These are phyloP conservation scores for Lacanobia oleracea DNA, from an alignment of 2,888 invertebrate species.

Conservation along the genomic window DNA sequence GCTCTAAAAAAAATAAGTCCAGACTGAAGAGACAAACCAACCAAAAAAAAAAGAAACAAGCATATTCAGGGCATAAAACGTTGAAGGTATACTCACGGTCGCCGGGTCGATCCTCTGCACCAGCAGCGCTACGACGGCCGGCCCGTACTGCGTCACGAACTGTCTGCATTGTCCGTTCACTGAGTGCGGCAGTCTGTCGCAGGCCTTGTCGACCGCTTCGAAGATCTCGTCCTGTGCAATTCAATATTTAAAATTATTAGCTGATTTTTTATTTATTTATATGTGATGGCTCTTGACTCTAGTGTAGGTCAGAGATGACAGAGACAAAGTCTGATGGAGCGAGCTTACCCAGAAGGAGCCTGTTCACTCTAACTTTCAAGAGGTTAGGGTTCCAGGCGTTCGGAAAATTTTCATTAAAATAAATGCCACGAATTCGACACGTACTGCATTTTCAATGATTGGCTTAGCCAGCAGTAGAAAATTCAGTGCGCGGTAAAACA, in stretches of 20 bases:
- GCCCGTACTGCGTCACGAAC: constrained; percentile 95
- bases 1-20: too few species aligned
- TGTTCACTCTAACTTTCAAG: too few species aligned
- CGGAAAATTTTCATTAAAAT: too few species aligned
- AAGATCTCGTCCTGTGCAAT: constrained; percentile 90
- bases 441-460: not conserved
- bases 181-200: constrained; percentile 92
- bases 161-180: constrained; percentile 92
- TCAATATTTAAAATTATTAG: not conserved
- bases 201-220: constrained; percentile 92
- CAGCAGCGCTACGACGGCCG: constrained; percentile 94
- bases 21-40: too few species aligned
- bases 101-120: constrained; percentile 95
- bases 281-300: too few species aligned
- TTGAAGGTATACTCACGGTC: constrained; percentile 84
- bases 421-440: too few species aligned
- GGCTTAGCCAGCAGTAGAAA: not conserved
- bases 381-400: too few species aligned
- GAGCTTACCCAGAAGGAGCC: too few species aligned
- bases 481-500: too few species aligned
- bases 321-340: too few species aligned
- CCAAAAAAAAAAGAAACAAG: too few species aligned
- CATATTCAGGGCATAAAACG: not conserved
- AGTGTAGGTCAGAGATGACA: too few species aligned
- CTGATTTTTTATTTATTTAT: not conserved